phyloP scores from a whole-genome alignment of 2,113 vertebrate genomes.

The Aleadryas rufinucha region DNA sequence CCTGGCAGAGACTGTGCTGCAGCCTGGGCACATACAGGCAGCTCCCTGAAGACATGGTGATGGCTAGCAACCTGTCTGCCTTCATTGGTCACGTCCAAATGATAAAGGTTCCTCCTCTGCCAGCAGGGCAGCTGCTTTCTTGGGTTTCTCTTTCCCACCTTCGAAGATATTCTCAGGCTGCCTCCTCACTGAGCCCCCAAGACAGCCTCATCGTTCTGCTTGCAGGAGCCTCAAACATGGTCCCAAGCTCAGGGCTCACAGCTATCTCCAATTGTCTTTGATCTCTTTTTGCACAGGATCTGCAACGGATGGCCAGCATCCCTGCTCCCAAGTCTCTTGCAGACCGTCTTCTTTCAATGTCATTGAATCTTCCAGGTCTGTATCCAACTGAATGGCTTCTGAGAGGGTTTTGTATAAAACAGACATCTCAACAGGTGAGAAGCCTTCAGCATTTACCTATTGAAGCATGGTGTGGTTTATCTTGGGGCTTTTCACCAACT shows the following conservation, averaged over 20 bases:
- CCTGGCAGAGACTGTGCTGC: neutral
- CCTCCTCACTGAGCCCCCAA: neutral
- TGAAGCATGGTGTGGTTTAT: neutral
- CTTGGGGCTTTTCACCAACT: neutral
- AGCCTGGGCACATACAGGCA: neutral
- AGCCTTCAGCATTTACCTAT: neutral
- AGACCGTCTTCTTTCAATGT: neutral
- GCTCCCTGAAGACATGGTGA: neutral
- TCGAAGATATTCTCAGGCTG: neutral
- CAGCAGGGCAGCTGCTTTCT: neutral
- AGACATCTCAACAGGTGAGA: neutral
- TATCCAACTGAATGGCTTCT: neutral
- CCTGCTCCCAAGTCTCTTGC: neutral
- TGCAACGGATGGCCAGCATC: neutral
- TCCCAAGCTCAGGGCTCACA: neutral
- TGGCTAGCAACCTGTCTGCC: neutral
- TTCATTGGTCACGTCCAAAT: neutral
- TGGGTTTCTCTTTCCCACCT: neutral
- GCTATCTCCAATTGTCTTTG: neutral
- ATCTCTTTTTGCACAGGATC: neutral
- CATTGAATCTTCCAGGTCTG: neutral
- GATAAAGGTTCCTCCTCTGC: neutral
- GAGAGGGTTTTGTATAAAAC: neutral
- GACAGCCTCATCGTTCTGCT: neutral
- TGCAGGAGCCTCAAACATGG: neutral